phyloP scores from a whole-genome alignment of 2,888 invertebrate genomes.

The Dryobota labecula region DNA sequence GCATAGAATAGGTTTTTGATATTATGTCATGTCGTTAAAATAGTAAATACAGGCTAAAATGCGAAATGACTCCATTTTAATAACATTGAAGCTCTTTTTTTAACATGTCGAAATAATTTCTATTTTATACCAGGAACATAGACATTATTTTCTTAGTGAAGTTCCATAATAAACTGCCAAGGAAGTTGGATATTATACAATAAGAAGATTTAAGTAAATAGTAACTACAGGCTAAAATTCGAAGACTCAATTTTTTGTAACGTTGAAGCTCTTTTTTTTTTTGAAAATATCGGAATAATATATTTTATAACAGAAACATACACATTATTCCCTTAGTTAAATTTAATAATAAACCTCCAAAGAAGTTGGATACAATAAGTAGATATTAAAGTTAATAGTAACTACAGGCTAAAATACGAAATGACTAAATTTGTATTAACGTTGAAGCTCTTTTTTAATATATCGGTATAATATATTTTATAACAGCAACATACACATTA shows the following conservation, averaged over 20 bases:
- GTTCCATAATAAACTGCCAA: not conserved
- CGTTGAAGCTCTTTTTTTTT: too few species aligned
- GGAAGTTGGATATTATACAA: conserved; percentile 15
- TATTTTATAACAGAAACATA: too few species aligned
- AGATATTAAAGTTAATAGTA: too few species aligned
- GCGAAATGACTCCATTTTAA: not conserved
- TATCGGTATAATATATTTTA: not conserved
- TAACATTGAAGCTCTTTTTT: not conserved
- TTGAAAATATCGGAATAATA: too few species aligned
- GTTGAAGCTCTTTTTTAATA: not conserved
- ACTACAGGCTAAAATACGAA: not conserved
- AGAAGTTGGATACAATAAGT: too few species aligned
- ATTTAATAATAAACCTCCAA: too few species aligned
- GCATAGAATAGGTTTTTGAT: too few species aligned
- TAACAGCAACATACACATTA: not conserved
- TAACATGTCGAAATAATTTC: not conserved
- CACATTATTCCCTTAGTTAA: too few species aligned
- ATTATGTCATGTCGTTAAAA: not conserved
- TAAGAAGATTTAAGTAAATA: not conserved
- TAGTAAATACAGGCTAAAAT: not conserved
- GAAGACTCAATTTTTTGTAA: too few species aligned
- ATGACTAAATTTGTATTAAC: not conserved
- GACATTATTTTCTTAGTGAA: not conserved
- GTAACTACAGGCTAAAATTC: too few species aligned
- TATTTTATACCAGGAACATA: not conserved